Evolutionary conservation across 2,888 invertebrate genomes (phyloP).

Genomic region (Lobophora halterata): DNA sequence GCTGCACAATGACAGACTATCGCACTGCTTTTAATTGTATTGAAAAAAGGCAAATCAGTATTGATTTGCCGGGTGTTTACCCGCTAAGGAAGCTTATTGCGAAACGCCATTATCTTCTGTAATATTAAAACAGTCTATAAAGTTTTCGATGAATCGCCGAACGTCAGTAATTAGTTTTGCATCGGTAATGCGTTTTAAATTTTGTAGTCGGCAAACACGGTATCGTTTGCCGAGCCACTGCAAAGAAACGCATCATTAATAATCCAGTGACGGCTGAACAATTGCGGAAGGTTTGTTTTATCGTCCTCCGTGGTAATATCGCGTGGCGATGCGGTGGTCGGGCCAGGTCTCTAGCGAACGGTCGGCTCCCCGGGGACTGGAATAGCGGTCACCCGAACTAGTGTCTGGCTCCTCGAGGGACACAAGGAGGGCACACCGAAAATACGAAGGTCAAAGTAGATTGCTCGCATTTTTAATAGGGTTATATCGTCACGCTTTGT

Average conservation of each 20-base stretch:
- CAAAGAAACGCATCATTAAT: constrained; percentile 49
- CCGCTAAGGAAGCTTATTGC: constrained; percentile 27
- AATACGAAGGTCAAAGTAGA: constrained; percentile 72
- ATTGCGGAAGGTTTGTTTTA: constrained; percentile 51
- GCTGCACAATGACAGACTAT: too few relatives aligned
- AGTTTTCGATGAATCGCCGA: constrained; percentile 38
- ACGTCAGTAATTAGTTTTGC: constrained; percentile 44
- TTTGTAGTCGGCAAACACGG: constrained; percentile 35
- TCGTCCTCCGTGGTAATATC: constrained; percentile 53
- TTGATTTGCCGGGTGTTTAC: too few relatives aligned
- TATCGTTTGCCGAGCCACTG: constrained; percentile 37
- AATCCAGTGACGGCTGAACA: constrained; percentile 48
- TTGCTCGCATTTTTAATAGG: constrained; percentile 69
- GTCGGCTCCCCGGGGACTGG: constrained; percentile 57
- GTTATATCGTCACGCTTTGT: constrained; percentile 65
- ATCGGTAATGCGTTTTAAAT: constrained; percentile 45
- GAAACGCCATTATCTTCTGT: constrained; percentile 36
- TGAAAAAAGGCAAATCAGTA: constrained; percentile 15
- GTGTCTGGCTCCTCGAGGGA: constrained; percentile 57
- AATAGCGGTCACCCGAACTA: constrained; percentile 60
- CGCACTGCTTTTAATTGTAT: constrained; percentile 7
- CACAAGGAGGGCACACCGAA: constrained; percentile 55
- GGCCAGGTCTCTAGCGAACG: constrained; percentile 48
- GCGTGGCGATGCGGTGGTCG: constrained; percentile 55
- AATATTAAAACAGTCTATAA: constrained; percentile 45